Conservation (phyloP, 2,888 invertebrate species). For the Alentia gelatinosa region DNA sequence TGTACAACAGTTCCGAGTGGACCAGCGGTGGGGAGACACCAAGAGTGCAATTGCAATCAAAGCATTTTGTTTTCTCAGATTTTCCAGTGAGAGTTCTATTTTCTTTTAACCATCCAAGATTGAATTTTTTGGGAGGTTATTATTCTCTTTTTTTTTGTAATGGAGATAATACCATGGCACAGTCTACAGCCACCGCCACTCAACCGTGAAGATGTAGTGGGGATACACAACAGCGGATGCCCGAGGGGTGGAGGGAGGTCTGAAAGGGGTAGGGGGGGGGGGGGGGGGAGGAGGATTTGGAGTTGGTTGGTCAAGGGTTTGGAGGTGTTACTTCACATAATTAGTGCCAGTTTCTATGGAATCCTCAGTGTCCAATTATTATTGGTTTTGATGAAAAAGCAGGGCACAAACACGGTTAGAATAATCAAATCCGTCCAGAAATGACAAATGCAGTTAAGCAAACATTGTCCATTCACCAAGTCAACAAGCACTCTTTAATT, state of each 20-base stretch:
- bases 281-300: no score
- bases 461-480: slow-evolving; percentile 31
- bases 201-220: not conserved
- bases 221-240: not conserved
- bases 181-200: slow-evolving; percentile 35
- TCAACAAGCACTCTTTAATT: not conserved
- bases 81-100: not conserved
- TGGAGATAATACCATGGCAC: not conserved
- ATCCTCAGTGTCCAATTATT: not conserved
- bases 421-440: not conserved
- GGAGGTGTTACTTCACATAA: not conserved
- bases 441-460: slow-evolving; percentile 13
- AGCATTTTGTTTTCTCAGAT: not conserved
- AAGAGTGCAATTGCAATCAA: slow-evolving; percentile 35
- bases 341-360: slow-evolving; percentile 14
- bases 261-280: not conserved
- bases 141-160: no score
- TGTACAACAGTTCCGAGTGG: slow-evolving; percentile 5
- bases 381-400: slow-evolving; percentile 43
- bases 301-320: no score
- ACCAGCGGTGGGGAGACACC: slow-evolving; percentile 16
- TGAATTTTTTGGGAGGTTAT: no score
- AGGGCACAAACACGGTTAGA: slow-evolving; percentile 13
- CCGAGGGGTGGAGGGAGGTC: not conserved
- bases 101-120: no score